These are phyloP conservation scores for Psammodynastes pulverulentus DNA, from an alignment of 2,113 vertebrate species.

Conservation along the genomic window DNA sequence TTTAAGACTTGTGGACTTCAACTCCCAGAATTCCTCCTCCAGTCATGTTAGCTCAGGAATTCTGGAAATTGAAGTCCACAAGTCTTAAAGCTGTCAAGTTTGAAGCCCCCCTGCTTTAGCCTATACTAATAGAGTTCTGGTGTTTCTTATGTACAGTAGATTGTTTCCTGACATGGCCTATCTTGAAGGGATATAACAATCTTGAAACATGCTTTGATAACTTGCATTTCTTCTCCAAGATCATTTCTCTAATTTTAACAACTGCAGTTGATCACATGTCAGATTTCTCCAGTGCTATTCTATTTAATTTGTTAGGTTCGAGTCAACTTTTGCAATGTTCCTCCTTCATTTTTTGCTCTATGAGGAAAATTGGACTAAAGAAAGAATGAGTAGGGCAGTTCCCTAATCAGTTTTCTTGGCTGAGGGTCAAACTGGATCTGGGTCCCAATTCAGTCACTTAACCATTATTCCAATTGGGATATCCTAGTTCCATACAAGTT, in stretches of 20 bases:
- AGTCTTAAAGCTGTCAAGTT: too few relatives aligned
- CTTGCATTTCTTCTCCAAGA: not conserved
- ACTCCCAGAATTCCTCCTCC: too few relatives aligned
- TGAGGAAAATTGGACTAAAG: not conserved
- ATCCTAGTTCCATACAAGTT: too few relatives aligned
- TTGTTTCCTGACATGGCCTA: not conserved
- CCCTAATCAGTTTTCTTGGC: not conserved
- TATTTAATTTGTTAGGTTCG: not conserved
- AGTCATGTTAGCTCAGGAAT: too few relatives aligned
- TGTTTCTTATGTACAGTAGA: not conserved
- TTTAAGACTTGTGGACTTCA: too few relatives aligned
- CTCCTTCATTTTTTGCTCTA: not conserved
- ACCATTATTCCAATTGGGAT: not conserved
- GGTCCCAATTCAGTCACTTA: not conserved
- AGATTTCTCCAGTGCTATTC: not conserved
- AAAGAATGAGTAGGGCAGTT: not conserved
- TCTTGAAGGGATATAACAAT: not conserved
- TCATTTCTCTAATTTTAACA: not conserved
- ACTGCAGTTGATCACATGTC: not conserved
- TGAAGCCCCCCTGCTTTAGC: too few relatives aligned
- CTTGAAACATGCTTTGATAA: not conserved
- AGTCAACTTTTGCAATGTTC: not conserved
- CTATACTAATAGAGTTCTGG: not conserved
- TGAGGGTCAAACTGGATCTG: not conserved
- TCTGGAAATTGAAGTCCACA: too few relatives aligned